Conservation (phyloP, 2,113 vertebrate genomes). For the Cyphomyrus discorhynchus region DNA sequence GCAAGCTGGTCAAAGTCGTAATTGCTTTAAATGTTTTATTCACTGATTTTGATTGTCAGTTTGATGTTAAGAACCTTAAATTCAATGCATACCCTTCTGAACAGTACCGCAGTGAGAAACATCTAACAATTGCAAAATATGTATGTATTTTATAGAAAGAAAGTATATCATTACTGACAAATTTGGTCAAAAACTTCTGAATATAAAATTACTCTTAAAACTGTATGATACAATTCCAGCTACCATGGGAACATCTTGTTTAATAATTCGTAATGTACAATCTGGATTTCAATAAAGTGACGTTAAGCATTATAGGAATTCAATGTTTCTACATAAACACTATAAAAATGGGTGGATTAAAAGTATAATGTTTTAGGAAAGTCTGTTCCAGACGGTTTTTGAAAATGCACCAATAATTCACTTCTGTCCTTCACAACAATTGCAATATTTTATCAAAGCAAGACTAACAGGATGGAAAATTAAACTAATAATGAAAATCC, state of each 20-base stretch:
- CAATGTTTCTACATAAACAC: slow-evolving; percentile 30
- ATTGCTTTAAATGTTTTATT: neutral
- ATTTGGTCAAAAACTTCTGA: slow-evolving; percentile 41
- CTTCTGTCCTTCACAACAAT: neutral
- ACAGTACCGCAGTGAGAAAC: neutral
- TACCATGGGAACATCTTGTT: slow-evolving; percentile 31
- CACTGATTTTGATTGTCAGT: neutral
- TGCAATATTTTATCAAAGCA: neutral
- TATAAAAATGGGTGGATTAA: slow-evolving; percentile 10
- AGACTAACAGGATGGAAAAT: slow-evolving; percentile 3
- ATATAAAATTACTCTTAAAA: slow-evolving; percentile 21
- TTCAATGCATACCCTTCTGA: slow-evolving; percentile 1
- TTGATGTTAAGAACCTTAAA: neutral
- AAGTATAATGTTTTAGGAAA: neutral
- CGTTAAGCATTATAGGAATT: slow-evolving; percentile 39
- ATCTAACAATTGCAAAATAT: slow-evolving; percentile 21
- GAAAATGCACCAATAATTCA: neutral
- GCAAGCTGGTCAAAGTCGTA: neutral
- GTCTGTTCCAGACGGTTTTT: neutral
- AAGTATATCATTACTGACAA: neutral
- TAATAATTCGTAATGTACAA: slow-evolving; percentile 52
- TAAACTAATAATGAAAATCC: neutral
- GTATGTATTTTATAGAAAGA: slow-evolving; percentile 21
- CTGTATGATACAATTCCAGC: slow-evolving; percentile 30
- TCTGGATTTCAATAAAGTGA: slow-evolving; percentile 62